Conservation (phyloP, 2,888 invertebrate species). For the Nemurella pictetii region DNA sequence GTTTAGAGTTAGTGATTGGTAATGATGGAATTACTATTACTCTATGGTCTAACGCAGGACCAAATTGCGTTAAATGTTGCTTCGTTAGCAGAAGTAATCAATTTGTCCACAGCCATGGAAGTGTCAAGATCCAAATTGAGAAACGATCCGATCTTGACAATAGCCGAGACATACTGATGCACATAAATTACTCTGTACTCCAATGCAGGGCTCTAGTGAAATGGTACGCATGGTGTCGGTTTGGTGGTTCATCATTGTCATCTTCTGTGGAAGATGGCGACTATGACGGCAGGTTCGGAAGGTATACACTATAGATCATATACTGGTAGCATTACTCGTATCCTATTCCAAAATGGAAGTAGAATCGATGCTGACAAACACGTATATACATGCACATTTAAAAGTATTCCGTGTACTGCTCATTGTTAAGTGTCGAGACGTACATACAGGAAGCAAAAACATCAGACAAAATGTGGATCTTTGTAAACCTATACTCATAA, state of each 20-base stretch:
- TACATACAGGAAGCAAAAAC: constrained; percentile 24
- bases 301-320: too few relatives aligned
- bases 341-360: not conserved
- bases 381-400: not conserved
- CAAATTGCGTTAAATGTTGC: not conserved
- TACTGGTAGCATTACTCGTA: not conserved
- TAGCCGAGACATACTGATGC: too few relatives aligned
- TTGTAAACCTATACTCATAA: constrained; percentile 14
- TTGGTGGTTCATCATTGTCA: not conserved
- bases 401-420: not conserved
- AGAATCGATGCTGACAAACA: not conserved
- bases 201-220: not conserved
- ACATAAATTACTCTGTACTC: not conserved
- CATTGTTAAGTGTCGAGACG: not conserved
- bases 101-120: too few relatives aligned
- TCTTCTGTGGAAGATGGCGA: not conserved
- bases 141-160: too few relatives aligned
- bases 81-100: too few relatives aligned
- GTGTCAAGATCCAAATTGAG: not conserved
- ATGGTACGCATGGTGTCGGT: not conserved
- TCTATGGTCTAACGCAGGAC: not conserved
- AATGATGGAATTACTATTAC: not conserved
- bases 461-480: constrained; percentile 35
- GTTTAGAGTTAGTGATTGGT: not conserved
- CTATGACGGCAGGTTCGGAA: not conserved